phyloP scores from a whole-genome alignment of 2,797 vertebrate species.

The Thalassophryne amazonica region DNA sequence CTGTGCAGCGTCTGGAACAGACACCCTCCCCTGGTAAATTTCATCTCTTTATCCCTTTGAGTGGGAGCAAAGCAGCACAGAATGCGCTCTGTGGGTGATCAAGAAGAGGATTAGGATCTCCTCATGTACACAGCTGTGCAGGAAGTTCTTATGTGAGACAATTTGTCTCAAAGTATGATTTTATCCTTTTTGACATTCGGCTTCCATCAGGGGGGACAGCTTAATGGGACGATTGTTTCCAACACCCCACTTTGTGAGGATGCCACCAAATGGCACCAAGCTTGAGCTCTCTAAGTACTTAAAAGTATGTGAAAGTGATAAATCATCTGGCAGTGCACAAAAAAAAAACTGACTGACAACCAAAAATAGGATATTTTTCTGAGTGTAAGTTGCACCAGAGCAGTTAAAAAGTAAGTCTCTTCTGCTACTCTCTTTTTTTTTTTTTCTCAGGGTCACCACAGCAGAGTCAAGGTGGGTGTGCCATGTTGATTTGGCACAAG shows the following conservation, averaged over 20 bases:
- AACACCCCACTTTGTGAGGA: constrained; percentile 42
- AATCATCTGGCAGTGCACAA: constrained; percentile 21
- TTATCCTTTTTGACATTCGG: constrained; percentile 32
- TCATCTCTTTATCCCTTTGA: constrained; percentile 54
- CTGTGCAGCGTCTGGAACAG: constrained; percentile 61
- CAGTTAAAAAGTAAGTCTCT: too few relatives aligned
- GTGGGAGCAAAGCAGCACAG: constrained; percentile 29
- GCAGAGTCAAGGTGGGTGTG: too few relatives aligned
- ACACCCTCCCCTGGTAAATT: constrained; percentile 38
- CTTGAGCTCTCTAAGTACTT: constrained; percentile 52
- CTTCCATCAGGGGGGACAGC: constrained; percentile 19
- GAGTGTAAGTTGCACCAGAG: too few relatives aligned
- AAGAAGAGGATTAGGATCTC: constrained; percentile 33
- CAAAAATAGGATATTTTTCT: too few relatives aligned
- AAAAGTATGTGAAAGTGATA: constrained; percentile 32
- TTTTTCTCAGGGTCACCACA: too few relatives aligned
- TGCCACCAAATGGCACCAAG: constrained; percentile 36
- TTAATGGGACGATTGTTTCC: constrained; percentile 41
- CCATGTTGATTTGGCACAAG: too few relatives aligned
- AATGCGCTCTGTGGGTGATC: constrained; percentile 32
- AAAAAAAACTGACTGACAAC: constrained; percentile 47
- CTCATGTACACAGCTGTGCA: constrained; percentile 9
- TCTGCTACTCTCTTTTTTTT: too few relatives aligned
- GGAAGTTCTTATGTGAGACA: constrained; percentile 36
- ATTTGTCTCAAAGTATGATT: constrained; percentile 45